Evolutionary conservation across 2,888 invertebrate species (phyloP).

Genomic region (Andrena flavipes): DNA sequence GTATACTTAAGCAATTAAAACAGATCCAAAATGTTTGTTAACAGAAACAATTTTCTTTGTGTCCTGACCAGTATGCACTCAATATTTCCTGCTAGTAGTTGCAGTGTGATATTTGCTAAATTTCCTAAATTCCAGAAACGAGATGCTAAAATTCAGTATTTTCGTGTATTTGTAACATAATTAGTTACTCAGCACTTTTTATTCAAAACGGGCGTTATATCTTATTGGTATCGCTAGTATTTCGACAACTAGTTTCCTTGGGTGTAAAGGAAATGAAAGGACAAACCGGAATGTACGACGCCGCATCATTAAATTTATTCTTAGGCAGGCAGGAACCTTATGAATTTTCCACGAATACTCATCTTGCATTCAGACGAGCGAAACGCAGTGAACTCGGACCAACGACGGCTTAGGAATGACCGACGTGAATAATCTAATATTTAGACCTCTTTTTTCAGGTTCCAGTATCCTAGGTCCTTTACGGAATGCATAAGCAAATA

Average conservation of each 20-base stretch:
- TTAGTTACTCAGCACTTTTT: neutral
- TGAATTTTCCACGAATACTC: constrained; percentile 42
- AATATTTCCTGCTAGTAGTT: too few species aligned
- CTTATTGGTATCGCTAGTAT: neutral
- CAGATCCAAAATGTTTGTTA: too few species aligned
- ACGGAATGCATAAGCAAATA: neutral
- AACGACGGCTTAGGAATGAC: neutral
- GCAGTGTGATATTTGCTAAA: too few species aligned
- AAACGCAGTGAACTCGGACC: constrained; percentile 9
- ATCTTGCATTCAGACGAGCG: constrained; percentile 28
- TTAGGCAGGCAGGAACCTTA: constrained; percentile 26
- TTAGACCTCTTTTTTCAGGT: constrained; percentile 2
- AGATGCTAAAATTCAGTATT: too few species aligned
- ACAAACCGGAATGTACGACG: constrained; percentile 5
- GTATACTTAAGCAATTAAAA: too few species aligned
- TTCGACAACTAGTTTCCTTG: neutral
- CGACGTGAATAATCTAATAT: constrained; percentile 24
- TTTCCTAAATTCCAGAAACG: too few species aligned
- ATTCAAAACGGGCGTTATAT: neutral
- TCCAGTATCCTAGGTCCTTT: neutral
- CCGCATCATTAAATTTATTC: constrained; percentile 43
- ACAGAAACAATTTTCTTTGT: too few species aligned
- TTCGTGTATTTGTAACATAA: too few species aligned
- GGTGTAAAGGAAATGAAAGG: constrained; percentile 5
- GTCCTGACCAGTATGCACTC: too few species aligned